These are phyloP conservation scores for Campoletis raptor DNA, from an alignment of 2,888 invertebrate genomes.

Conservation along the genomic window DNA sequence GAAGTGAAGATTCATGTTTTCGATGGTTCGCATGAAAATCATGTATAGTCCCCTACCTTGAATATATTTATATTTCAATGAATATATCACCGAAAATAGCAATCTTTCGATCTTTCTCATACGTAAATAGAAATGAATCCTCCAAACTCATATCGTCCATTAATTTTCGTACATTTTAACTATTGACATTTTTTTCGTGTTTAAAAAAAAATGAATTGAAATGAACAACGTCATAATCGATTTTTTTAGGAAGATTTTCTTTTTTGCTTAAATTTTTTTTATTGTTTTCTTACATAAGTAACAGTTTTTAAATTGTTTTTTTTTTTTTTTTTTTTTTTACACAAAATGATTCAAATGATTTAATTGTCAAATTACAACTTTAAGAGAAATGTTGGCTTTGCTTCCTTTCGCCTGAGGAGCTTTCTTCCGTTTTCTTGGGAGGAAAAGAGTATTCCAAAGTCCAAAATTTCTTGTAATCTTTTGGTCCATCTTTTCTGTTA, in stretches of 20 bases:
- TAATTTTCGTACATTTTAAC: not conserved
- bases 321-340: no score
- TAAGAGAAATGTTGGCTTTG: not conserved
- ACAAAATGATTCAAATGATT: no score
- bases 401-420: not conserved
- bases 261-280: not conserved
- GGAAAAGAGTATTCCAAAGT: slow-evolving; percentile 86
- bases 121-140: slow-evolving; percentile 8
- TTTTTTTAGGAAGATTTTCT: not conserved
- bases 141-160: not conserved
- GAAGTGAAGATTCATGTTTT: slow-evolving; percentile 21
- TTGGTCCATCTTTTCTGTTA: slow-evolving; percentile 85
- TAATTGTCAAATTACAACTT: not conserved
- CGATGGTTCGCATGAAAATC: slow-evolving; percentile 1
- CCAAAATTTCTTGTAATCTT: slow-evolving; percentile 86
- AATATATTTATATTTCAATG: slow-evolving; percentile 15
- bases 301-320: not conserved
- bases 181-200: not conserved
- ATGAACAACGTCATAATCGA: not conserved
- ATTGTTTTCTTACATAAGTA: not conserved
- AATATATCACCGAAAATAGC: slow-evolving; percentile 41
- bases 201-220: not conserved
- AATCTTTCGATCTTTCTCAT: slow-evolving; percentile 9
- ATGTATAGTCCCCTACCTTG: slow-evolving; percentile 35
- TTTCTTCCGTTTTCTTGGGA: slow-evolving; percentile 64